phyloP scores from a whole-genome alignment of 2,113 vertebrate genomes.

The Hippocampus guttulatus region DNA sequence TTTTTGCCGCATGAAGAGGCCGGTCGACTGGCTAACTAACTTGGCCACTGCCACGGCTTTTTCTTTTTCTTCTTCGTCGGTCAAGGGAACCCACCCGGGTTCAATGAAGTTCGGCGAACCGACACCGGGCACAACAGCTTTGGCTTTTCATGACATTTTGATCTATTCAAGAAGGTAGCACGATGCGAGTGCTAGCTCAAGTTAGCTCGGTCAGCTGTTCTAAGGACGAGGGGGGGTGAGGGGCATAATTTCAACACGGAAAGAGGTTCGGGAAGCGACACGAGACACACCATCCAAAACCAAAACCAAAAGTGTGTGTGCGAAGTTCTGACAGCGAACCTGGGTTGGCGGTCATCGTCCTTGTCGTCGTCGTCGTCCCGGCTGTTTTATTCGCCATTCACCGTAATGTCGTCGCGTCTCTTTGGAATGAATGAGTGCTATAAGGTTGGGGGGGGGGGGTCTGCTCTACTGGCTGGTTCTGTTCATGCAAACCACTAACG shows the following conservation, averaged over 20 bases:
- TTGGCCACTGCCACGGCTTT: not conserved
- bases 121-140: slow-evolving; percentile 49
- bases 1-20: slow-evolving; percentile 39
- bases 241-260: not conserved
- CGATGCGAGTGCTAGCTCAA: slow-evolving; percentile 6
- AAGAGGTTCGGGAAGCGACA: not conserved
- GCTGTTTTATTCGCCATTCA: slow-evolving; percentile 18
- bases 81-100: not conserved
- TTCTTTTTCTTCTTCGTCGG: not conserved
- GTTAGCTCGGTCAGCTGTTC: slow-evolving; percentile 42
- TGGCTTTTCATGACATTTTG: slow-evolving; percentile 57
- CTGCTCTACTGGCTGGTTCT: not conserved
- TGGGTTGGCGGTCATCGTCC: slow-evolving; percentile 52
- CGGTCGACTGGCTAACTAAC: not conserved
- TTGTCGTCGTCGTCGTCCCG: slow-evolving; percentile 9
- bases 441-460: not conserved
- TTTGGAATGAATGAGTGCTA: not conserved
- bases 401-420: slow-evolving; percentile 46
- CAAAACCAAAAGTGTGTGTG: not conserved
- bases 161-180: slow-evolving; percentile 40
- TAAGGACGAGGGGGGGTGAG: not conserved
- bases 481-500: not conserved
- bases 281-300: not conserved
- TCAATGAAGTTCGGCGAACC: not conserved
- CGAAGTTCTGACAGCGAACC: slow-evolving; percentile 34